Conservation (phyloP, 2,797 vertebrate species). For the Platyrinchus mystaceus region DNA sequence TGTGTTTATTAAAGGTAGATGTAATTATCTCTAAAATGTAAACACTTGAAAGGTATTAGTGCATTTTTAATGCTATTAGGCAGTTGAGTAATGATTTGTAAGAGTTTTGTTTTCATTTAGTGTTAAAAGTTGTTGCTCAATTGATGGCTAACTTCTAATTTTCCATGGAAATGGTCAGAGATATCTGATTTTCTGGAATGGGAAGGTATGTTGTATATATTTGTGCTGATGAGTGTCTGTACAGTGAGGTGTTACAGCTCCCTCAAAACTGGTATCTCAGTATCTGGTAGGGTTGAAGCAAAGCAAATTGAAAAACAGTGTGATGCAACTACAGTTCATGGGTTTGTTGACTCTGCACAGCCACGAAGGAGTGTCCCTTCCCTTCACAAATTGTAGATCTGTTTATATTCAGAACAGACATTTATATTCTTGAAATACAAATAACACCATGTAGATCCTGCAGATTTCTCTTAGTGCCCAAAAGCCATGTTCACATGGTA, state of each 20-base stretch:
- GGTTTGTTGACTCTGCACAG: background rate
- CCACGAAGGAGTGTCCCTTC: background rate
- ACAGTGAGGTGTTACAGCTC: background rate
- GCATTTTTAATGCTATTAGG: background rate
- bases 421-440: background rate
- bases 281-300: background rate
- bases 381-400: background rate
- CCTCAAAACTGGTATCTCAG: background rate
- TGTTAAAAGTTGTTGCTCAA: background rate
- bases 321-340: background rate
- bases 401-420: background rate
- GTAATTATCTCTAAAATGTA: background rate
- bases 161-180: background rate
- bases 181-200: background rate
- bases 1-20: background rate
- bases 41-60: background rate
- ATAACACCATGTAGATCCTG: background rate
- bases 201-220: background rate
- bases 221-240: background rate
- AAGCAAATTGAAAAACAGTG: background rate
- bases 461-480: background rate
- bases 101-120: background rate
- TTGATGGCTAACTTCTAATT: background rate
- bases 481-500: background rate
- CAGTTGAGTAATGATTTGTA: background rate